A percentile compares a stretch with the other conserved stretches of the same genome.
Evolutionary conservation across 92 coral and sea anemone genomes (phyloP).

Genomic region (Epizoanthus rinbou): DNA sequence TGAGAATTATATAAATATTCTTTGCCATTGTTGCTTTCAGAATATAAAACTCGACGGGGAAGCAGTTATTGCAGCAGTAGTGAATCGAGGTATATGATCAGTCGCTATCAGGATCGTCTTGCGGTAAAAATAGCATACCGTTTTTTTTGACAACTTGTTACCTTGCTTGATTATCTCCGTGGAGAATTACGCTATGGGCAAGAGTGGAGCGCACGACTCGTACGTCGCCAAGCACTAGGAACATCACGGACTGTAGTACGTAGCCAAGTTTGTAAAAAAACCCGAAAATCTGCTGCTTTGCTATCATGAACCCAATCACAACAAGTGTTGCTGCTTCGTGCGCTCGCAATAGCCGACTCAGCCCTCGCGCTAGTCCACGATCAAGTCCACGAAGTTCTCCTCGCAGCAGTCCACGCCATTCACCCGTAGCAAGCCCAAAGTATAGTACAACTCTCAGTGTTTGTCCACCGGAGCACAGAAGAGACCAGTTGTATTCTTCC

Average conservation of each 20-base stretch:
- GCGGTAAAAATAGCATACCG: not conserved
- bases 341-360: conserved; percentile 6
- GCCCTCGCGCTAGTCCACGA: conserved; percentile 30
- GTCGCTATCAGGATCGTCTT: not conserved
- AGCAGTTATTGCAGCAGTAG: not conserved
- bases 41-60: not conserved
- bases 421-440: conserved; percentile 22
- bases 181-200: not conserved
- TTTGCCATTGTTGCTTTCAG: not conserved
- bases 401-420: conserved; percentile 29
- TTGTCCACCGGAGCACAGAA: conserved; percentile 1
- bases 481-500: conserved; percentile 1
- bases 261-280: not conserved
- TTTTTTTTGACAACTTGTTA: not conserved
- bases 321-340: conserved; percentile 34
- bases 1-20: not conserved
- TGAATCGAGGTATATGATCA: not conserved
- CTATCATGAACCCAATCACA: conserved; percentile 40
- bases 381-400: conserved; percentile 28
- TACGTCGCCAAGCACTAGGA: conserved; percentile 14
- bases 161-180: not conserved
- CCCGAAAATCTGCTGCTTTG: not conserved
- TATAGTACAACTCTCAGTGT: conserved; percentile 11
- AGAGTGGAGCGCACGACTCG: not conserved
- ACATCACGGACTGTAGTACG: not conserved